A percentile compares a stretch with the other conserved stretches of the same genome.
Conservation (phyloP, 2,113 vertebrate genomes). For the Mesembrinibis cayennensis region DNA sequence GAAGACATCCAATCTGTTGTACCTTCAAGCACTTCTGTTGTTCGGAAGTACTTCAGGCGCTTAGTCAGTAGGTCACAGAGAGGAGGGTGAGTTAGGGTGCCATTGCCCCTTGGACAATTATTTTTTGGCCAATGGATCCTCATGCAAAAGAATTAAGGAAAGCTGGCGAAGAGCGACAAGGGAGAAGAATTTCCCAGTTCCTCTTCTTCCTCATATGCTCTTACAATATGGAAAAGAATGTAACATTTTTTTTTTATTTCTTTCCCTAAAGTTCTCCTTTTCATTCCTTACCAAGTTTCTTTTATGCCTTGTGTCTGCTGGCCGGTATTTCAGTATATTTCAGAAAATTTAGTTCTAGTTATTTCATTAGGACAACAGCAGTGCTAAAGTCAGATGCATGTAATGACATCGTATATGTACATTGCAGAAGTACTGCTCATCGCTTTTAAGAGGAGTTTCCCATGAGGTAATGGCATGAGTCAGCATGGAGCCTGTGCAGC, state of each 20-base stretch:
- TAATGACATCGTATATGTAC: not conserved
- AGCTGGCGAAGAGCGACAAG: not conserved
- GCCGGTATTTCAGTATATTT: not conserved
- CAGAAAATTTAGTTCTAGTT: not conserved
- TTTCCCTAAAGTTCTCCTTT: not conserved
- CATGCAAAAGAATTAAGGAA: not conserved
- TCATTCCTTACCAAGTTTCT: not conserved
- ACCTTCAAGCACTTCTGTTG: not conserved
- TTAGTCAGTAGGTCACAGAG: not conserved
- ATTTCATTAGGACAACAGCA: not conserved
- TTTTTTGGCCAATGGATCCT: not conserved
- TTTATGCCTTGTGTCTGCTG: not conserved
- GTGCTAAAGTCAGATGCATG: conserved; percentile 1
- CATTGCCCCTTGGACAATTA: not conserved
- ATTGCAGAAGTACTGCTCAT: not conserved
- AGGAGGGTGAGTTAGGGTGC: not conserved
- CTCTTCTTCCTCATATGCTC: not conserved
- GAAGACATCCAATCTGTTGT: not conserved
- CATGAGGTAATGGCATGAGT: conserved; percentile 66
- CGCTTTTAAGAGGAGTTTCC: conserved; percentile 59
- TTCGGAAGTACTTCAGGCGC: rapidly evolving
- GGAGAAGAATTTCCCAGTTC: not conserved
- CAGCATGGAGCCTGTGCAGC: not conserved
- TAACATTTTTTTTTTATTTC: rapidly evolving
- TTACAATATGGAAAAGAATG: not conserved